phyloP scores from a whole-genome alignment of 1,140 invertebrate genomes.

The Calephelis virginiensis region DNA sequence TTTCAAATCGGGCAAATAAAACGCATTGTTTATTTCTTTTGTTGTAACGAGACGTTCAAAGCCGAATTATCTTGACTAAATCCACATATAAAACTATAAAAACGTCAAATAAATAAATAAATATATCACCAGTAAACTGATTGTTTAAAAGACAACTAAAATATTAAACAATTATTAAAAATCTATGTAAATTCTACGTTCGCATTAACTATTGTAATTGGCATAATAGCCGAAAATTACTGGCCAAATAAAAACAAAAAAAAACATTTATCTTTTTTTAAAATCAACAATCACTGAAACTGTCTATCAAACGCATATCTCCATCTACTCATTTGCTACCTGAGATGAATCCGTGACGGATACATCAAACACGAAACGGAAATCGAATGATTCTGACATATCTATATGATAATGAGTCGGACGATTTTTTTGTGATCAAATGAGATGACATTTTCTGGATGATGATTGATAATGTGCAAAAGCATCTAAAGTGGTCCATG shows the following conservation, averaged over 20 bases:
- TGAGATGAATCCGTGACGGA: constrained; percentile 7
- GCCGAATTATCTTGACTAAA: background rate
- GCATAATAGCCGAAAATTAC: background rate
- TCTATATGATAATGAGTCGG: constrained; percentile 37
- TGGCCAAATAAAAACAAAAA: background rate
- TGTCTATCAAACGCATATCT: background rate
- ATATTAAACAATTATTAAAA: too few relatives aligned
- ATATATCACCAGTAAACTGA: too few relatives aligned
- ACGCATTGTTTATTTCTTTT: background rate
- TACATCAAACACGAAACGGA: constrained; percentile 24
- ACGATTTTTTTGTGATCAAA: constrained; percentile 29
- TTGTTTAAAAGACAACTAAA: too few relatives aligned
- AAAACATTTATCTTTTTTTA: background rate
- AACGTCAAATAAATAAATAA: background rate
- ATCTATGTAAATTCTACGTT: too few relatives aligned
- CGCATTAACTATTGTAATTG: background rate
- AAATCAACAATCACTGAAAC: background rate
- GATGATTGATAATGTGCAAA: constrained; percentile 65
- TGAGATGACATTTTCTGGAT: constrained; percentile 37
- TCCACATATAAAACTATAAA: background rate
- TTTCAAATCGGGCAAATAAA: too few relatives aligned
- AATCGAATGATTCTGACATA: constrained; percentile 41
- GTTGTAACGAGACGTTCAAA: background rate
- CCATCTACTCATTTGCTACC: constrained; percentile 6
- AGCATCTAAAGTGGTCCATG: constrained; percentile 73